These are phyloP conservation scores for Borostomias antarcticus DNA, from an alignment of 2,797 vertebrate species.

Conservation along the genomic window DNA sequence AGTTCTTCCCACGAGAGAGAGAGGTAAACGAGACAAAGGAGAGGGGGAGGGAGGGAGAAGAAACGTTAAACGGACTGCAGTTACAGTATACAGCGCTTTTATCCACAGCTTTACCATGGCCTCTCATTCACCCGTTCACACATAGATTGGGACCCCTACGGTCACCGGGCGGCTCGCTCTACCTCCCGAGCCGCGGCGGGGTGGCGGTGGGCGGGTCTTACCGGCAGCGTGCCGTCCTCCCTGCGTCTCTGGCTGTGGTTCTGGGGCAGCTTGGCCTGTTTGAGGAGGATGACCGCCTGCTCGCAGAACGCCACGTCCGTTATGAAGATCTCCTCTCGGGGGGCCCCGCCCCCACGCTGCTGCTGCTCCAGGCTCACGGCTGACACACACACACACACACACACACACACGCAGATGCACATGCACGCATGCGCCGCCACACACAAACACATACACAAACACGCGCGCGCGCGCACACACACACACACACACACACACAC, in stretches of 20 bases:
- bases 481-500: neutral
- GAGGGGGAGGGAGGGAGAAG: too few relatives aligned
- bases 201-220: conserved; percentile 67
- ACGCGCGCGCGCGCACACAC: neutral
- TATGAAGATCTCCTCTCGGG: conserved; percentile 78
- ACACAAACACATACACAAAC: neutral
- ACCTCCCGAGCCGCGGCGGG: too few relatives aligned
- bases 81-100: too few relatives aligned
- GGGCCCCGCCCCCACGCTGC: conserved; percentile 38
- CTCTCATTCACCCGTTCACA: too few relatives aligned
- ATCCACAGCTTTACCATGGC: too few relatives aligned
- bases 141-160: too few relatives aligned
- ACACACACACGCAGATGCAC: conserved; percentile 16
- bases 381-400: conserved; percentile 34
- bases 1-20: too few relatives aligned
- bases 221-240: conserved; percentile 77
- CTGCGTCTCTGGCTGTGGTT: conserved; percentile 66
- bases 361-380: conserved; percentile 57
- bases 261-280: conserved; percentile 72
- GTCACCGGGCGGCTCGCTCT: too few relatives aligned
- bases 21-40: neutral
- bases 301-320: conserved; percentile 88
- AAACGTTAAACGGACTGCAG: neutral
- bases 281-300: conserved; percentile 82
- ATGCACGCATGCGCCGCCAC: neutral